Evolutionary conservation across 1,140 invertebrate genomes (phyloP), one percentile per base, ranked within the genome.

Genomic region (Sminthurides bifidus): DNA sequence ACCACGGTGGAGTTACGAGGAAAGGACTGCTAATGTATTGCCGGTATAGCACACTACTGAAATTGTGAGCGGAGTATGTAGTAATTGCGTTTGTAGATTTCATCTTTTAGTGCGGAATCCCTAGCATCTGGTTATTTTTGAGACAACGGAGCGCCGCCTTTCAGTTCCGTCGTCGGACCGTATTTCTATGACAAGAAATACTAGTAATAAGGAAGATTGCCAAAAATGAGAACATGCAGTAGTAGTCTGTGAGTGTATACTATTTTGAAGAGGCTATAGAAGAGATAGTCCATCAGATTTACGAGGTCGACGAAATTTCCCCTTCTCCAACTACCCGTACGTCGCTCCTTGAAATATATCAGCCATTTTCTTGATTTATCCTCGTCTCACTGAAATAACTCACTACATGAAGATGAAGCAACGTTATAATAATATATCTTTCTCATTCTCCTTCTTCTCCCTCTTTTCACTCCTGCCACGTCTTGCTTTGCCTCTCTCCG

Each of bases 311-410:
- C 46, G 46, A 49, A 49, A 49, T 17, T 49, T 49, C 44, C 44
- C 44, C 44, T 43, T 21, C 30, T 27, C 24, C 44, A 48, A 31
- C 46, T 49, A 49, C 46, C 29, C 46, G 27, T 29, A 49, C 44
- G 44, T 48, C 44, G 31, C 27, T 10, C 35, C 44, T 49, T 49
- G 46, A 49, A 49, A 49, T 49, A 49, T 49, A 49, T 31, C 46
- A 49, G 29, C 46, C 46, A 49, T 49, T 49, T 49, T 49, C 46
- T 29, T 49, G 46, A 49, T 49, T 49, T 49, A 49, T 49, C 46
- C 46, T 19, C 46, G 24, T 49, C 46, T 29, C 29, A 14, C 29
- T 31, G 46, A 49, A 49, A 49, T 49, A 49, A 49, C 46, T 49
- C 46, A 49, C 46, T 49, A 49, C 46, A 49, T 49, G 46, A 49